Evolutionary conservation across 2,797 vertebrate species (phyloP).

Genomic region (Onychomys arenicola): DNA sequence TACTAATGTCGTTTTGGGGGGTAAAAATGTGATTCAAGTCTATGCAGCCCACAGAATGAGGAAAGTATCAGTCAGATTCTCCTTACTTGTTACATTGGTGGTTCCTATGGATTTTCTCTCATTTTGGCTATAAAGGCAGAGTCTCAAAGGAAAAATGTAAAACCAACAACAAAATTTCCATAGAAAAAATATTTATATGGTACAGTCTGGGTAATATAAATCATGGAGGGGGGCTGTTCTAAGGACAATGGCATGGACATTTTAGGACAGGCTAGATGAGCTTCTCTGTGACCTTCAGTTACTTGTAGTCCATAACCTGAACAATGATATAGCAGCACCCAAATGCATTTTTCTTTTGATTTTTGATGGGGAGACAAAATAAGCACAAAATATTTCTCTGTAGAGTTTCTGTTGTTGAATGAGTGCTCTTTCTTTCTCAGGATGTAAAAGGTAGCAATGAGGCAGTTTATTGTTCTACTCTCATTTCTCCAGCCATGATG

Average conservation of each 20-base stretch:
- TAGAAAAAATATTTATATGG: neutral
- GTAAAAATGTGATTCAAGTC: neutral
- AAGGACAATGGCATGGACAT: neutral
- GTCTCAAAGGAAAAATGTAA: neutral
- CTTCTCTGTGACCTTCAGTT: neutral
- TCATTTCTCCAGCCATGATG: neutral
- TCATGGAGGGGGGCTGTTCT: accelerated
- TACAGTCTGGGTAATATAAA: neutral
- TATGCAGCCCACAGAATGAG: neutral
- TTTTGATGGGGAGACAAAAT: neutral
- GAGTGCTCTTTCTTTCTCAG: neutral
- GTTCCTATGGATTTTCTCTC: neutral
- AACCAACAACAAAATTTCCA: neutral
- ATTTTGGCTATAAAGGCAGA: neutral
- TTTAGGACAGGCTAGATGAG: neutral
- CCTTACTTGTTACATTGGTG: neutral
- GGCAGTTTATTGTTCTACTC: neutral
- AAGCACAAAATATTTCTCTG: neutral
- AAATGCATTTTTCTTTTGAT: neutral
- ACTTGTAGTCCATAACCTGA: neutral
- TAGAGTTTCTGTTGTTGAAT: neutral
- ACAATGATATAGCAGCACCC: neutral
- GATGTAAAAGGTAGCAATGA: neutral
- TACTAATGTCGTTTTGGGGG: neutral
- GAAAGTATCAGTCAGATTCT: neutral